Conservation (phyloP, 2,797 vertebrate genomes). For the Peromyscus nudipes region DNA sequence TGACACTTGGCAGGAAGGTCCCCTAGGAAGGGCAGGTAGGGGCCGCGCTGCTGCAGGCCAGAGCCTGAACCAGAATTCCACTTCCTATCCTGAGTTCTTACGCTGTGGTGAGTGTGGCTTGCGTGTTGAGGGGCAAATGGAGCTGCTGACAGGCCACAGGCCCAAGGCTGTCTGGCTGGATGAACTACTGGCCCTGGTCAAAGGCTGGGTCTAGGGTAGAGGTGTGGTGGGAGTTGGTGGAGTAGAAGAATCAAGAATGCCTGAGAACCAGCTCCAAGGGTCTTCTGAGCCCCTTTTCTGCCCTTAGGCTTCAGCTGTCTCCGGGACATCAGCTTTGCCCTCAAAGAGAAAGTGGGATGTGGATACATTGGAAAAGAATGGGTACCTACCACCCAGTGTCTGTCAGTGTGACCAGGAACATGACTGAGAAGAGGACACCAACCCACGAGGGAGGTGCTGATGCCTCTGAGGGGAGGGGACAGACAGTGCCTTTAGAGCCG, state of each 20-base stretch:
- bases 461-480: accelerated
- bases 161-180: not conserved
- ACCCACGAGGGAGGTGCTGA: accelerated
- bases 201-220: not conserved
- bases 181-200: no score
- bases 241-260: not conserved
- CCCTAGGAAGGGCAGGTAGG: not conserved
- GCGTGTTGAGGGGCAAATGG: not conserved
- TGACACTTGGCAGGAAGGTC: no score
- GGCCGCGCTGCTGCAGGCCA: not conserved
- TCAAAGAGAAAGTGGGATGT: not conserved
- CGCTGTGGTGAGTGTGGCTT: not conserved
- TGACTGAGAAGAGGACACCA: no score
- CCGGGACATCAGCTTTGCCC: not conserved
- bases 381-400: accelerated
- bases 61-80: accelerated
- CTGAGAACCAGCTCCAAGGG: not conserved
- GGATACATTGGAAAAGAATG: not conserved
- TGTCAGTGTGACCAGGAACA: accelerated
- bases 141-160: not conserved
- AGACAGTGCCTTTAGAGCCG: not conserved
- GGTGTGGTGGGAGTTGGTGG: accelerated
- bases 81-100: not conserved
- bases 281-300: not conserved
- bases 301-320: not conserved